Evolutionary conservation across 2,888 invertebrate species (phyloP), one percentile per base, ranked within the genome.

Genomic region (Acronicta aceris): DNA sequence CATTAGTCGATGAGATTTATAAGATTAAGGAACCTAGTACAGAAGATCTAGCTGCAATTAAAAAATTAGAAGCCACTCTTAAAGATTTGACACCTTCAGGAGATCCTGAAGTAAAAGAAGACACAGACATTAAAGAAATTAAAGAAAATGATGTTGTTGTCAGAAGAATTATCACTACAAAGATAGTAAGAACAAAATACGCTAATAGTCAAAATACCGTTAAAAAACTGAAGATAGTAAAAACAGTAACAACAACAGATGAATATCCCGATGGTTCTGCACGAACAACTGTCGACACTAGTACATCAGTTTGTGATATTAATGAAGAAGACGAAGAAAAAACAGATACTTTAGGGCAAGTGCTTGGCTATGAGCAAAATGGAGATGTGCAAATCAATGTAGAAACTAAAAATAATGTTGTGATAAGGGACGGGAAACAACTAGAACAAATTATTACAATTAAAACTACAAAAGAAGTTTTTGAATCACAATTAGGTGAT

Each of bases 391-490:
- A 62, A 57, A 70, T 93, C 5, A 84, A 71, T 59, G 82, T 89
- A 25, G 89, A 93, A 61, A 89, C 85, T 21, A 80, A 88, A 72
- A 87, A 90, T 71, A 86, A 86, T 63, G 47, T 72, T 5, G 59
- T 85, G 7, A 50, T 74, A 0, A 84, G 79, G 79, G 86, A 93
- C 60, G 91, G 89, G 2, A 84, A 82, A 71, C 73, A 87, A 67
- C 76, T 92, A 6, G 81, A 82, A 52, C 92, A 93, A 88, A 82
- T 87, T 15, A 82, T 93, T 38, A 93, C 89, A 3, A 91, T 87
- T 7, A 92, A 89, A 5, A 93, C 90, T 5, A 94, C 90, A 13
- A 91, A 90, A 68, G 93, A 94, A 81, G 75, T 89, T 49, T 70
- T 92, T 7, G 73, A 73, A 13, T 74, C 84, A 27, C 84, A 88